Evolutionary conservation across 1,140 invertebrate species (phyloP), one percentile per base, ranked within the genome.

Genomic region (Tachypleus tridentatus): DNA sequence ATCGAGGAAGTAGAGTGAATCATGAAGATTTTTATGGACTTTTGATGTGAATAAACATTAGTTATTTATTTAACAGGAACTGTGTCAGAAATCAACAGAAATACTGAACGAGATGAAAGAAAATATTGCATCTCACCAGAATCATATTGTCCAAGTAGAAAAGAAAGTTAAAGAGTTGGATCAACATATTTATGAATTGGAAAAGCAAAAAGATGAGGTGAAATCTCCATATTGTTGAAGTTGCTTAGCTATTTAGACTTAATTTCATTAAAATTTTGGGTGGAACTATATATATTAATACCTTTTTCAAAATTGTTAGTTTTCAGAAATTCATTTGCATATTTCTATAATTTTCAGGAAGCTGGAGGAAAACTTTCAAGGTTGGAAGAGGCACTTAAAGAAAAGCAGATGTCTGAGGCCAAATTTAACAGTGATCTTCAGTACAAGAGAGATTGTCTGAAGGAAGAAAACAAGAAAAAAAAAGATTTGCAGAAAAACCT

Each of bases 401-500:
- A 78, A 4, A 79, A 81, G 29, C 85, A 89, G 68, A 86, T 85
- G 64, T 74, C 76, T 3, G 86, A 92, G 73, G 85, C 85, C 4
- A 83, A 85, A 69, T 76, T 82, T 49, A 77, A 81, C 58, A 86
- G 87, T 50, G 81, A 83, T 65, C 71, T 84, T 0, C 87, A 89
- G 70, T 82, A 83, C 5, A 83, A 84, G 9, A 82, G 84, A 67
- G 87, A 91, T 63, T 82, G 78, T 51, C 79, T 91, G 4, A 83
- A 84, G 64, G 79, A 84, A 61, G 86, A 90, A 72, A 79, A 84
- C 65, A 87, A 87, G 65, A 83, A 84, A 62, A 81, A 84, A 5
- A 82, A 84, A 60, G 83, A 89, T 71, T 76, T 91, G 11, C 77
- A 82, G 60, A 86, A 84, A 71, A 87, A 84, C 71, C 77, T 88